These are phyloP conservation scores for Puma concolor DNA, from an alignment of 2,113 vertebrate species.

Conservation along the genomic window DNA sequence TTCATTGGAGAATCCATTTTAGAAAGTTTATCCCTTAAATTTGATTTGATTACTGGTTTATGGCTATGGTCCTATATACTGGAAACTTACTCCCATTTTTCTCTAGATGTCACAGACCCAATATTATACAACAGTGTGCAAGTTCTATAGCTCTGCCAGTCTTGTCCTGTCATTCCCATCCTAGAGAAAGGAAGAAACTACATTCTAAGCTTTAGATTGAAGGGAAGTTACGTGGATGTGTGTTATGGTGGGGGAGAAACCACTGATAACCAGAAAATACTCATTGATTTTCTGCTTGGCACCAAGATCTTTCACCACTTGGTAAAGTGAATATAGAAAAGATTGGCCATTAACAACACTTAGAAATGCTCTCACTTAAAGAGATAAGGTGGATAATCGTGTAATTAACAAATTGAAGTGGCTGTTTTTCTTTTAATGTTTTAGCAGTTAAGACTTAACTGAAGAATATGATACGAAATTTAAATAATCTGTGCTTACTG, in stretches of 20 bases:
- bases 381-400: slow-evolving; percentile 11
- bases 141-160: slow-evolving; percentile 29
- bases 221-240: slow-evolving; percentile 28
- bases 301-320: slow-evolving; percentile 63
- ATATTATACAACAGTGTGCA: not conserved
- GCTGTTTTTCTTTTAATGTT: slow-evolving; percentile 64
- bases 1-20: not conserved
- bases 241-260: slow-evolving; percentile 34
- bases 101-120: slow-evolving; percentile 19
- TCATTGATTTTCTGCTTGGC: slow-evolving; percentile 53
- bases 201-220: slow-evolving; percentile 54
- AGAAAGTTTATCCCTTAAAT: not conserved
- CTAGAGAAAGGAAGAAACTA: slow-evolving; percentile 59
- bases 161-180: slow-evolving; percentile 49
- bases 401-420: slow-evolving; percentile 65
- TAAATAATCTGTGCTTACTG: slow-evolving; percentile 63
- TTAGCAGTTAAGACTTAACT: slow-evolving; percentile 57
- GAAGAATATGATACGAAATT: slow-evolving; percentile 56
- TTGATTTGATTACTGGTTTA: slow-evolving; percentile 35
- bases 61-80: not conserved
- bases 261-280: slow-evolving; percentile 53
- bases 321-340: slow-evolving; percentile 60
- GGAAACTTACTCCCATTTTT: slow-evolving; percentile 40
- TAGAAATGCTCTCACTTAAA: slow-evolving; percentile 28
- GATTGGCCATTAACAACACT: not conserved